Conservation (phyloP, 1,140 invertebrate genomes). For the Brachystomella parvula region DNA sequence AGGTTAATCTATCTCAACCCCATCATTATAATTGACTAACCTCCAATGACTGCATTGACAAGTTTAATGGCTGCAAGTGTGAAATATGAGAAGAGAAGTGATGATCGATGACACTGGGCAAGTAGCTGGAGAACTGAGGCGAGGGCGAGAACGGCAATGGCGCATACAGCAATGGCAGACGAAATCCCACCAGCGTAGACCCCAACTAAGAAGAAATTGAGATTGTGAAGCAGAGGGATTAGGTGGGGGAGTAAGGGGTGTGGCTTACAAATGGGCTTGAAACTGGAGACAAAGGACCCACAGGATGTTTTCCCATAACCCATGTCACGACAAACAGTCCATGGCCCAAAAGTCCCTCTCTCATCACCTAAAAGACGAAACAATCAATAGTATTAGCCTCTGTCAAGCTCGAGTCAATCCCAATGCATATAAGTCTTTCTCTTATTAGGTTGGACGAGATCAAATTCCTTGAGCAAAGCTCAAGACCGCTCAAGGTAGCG, state of each 20-base stretch:
- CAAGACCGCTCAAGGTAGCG: no score
- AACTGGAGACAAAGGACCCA: slow-evolving; percentile 63
- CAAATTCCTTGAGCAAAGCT: no score
- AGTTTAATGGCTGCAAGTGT: slow-evolving; percentile 66
- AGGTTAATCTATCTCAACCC: no score
- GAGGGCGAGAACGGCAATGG: slow-evolving; percentile 64
- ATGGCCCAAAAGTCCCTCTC: slow-evolving; percentile 74
- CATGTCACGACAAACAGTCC: slow-evolving; percentile 70
- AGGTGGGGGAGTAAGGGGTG: background rate
- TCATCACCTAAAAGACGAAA: slow-evolving; percentile 54
- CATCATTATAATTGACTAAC: no score
- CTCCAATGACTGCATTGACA: slow-evolving; percentile 61
- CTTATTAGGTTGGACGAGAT: no score
- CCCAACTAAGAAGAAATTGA: slow-evolving; percentile 53
- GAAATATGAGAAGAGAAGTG: slow-evolving; percentile 59
- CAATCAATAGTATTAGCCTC: background rate
- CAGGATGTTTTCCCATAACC: slow-evolving; percentile 71
- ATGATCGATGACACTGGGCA: slow-evolving; percentile 47
- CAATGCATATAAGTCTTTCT: background rate
- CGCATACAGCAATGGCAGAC: slow-evolving; percentile 57
- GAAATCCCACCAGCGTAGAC: slow-evolving; percentile 69
- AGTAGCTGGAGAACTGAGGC: slow-evolving; percentile 69
- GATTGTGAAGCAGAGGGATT: background rate
- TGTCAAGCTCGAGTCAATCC: background rate
- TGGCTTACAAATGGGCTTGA: slow-evolving; percentile 65